Conservation (phyloP, 1,140 invertebrate genomes). For the Agrilus planipennis region DNA sequence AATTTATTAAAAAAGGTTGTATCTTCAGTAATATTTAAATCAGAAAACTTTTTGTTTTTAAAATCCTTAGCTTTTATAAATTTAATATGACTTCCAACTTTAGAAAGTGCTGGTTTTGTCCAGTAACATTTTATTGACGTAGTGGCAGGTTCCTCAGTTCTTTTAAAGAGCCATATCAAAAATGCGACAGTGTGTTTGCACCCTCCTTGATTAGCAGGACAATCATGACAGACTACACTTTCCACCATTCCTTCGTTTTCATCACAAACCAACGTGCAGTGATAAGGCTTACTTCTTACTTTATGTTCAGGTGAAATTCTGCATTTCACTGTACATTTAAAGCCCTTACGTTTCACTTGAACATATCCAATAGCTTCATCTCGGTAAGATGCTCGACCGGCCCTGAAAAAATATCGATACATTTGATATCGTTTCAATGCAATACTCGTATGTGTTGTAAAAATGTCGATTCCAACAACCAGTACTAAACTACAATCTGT, state of each 20-base stretch:
- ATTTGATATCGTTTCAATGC: not conserved
- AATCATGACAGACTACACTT: not conserved
- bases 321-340: not conserved
- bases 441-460: not conserved
- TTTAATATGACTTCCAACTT: not conserved
- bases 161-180: not conserved
- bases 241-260: not conserved
- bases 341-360: conserved; percentile 10
- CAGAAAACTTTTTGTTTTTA: too few relatives aligned
- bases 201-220: not conserved
- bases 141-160: not conserved
- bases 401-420: conserved; percentile 18
- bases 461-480: not conserved
- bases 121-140: not conserved
- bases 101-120: not conserved
- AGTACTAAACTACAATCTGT: not conserved
- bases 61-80: too few relatives aligned
- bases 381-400: conserved; percentile 22
- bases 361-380: conserved; percentile 28
- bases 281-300: not conserved
- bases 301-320: not conserved
- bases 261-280: not conserved
- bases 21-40: not conserved
- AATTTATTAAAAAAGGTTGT: not conserved
- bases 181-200: not conserved